A percentile compares a stretch with the other conserved stretches of the same genome.
Conservation (phyloP, 2,797 vertebrate species). For the Acestrorhynchus altus region DNA sequence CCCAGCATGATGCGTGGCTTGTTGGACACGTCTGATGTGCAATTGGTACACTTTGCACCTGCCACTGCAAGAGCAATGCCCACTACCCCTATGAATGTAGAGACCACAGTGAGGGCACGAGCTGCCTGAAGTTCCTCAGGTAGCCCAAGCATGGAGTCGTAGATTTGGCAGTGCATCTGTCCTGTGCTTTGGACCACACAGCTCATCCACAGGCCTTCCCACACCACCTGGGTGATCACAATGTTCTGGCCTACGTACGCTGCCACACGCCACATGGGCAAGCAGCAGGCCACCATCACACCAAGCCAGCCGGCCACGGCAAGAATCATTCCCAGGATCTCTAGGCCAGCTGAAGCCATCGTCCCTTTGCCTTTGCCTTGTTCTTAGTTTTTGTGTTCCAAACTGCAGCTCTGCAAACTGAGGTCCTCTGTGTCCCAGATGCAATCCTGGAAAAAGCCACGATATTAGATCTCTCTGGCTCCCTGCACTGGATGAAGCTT, state of each 20-base stretch:
- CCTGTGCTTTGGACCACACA: slow-evolving; percentile 85
- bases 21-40: slow-evolving; percentile 71
- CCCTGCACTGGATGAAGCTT: slow-evolving; percentile 64
- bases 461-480: slow-evolving; percentile 75
- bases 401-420: slow-evolving; percentile 15
- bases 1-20: slow-evolving; percentile 76
- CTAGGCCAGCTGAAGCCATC: slow-evolving; percentile 81
- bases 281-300: slow-evolving; percentile 81
- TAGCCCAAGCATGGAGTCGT: slow-evolving; percentile 83
- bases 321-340: slow-evolving; percentile 82
- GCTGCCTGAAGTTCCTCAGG: slow-evolving; percentile 78
- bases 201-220: slow-evolving; percentile 86
- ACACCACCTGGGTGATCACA: slow-evolving; percentile 83
- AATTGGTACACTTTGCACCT: slow-evolving; percentile 84
- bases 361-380: background rate
- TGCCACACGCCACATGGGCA: slow-evolving; percentile 84
- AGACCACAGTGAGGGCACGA: slow-evolving; percentile 76
- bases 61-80: slow-evolving; percentile 77
- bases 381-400: too few species aligned
- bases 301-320: slow-evolving; percentile 83
- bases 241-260: slow-evolving; percentile 84
- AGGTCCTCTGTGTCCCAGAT: slow-evolving; percentile 51
- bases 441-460: slow-evolving; percentile 69
- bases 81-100: slow-evolving; percentile 73
- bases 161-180: slow-evolving; percentile 84